These are phyloP conservation scores for Trichogramma evanescens DNA, from an alignment of 2,888 invertebrate genomes.

Conservation along the genomic window DNA sequence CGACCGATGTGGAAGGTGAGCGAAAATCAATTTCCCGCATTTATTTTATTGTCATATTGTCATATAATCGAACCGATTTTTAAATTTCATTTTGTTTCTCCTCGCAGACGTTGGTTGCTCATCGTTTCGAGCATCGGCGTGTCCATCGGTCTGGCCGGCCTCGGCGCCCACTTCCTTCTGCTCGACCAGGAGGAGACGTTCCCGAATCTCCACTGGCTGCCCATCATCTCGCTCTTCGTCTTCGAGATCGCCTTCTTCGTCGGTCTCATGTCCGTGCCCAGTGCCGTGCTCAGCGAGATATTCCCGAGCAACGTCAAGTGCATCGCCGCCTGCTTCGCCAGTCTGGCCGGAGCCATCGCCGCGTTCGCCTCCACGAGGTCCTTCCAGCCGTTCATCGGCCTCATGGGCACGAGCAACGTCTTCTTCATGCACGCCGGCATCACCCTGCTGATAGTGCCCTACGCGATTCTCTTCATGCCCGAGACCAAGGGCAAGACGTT, in stretches of 20 bases:
- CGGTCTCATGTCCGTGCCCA: slow-evolving; percentile 30
- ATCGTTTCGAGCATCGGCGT: slow-evolving; percentile 32
- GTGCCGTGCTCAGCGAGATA: slow-evolving; percentile 33
- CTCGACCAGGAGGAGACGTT: slow-evolving; percentile 11
- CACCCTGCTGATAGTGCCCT: slow-evolving; percentile 20
- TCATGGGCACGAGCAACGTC: slow-evolving; percentile 28
- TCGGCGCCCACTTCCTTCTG: slow-evolving; percentile 22
- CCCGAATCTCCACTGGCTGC: slow-evolving; percentile 11
- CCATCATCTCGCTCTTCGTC: slow-evolving; percentile 14
- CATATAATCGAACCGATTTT: neutral
- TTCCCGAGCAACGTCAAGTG: slow-evolving; percentile 35
- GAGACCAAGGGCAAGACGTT: slow-evolving; percentile 38
- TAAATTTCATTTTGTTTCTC: neutral
- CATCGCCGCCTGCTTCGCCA: slow-evolving; percentile 30
- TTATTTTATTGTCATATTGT: neutral
- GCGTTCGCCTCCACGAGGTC: slow-evolving; percentile 32
- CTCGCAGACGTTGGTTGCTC: slow-evolving; percentile 29
- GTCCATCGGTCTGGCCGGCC: slow-evolving; percentile 22
- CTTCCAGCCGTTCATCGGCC: slow-evolving; percentile 32
- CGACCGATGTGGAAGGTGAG: slow-evolving; percentile 35
- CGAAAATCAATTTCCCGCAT: neutral
- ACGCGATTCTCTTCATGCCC: slow-evolving; percentile 25
- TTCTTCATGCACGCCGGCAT: slow-evolving; percentile 30
- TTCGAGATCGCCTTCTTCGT: slow-evolving; percentile 18
- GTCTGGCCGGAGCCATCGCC: slow-evolving; percentile 29